A percentile compares a stretch with the other conserved stretches of the same genome.
Conservation (phyloP, 2,888 invertebrate genomes). For the Leucophenga maculata region DNA sequence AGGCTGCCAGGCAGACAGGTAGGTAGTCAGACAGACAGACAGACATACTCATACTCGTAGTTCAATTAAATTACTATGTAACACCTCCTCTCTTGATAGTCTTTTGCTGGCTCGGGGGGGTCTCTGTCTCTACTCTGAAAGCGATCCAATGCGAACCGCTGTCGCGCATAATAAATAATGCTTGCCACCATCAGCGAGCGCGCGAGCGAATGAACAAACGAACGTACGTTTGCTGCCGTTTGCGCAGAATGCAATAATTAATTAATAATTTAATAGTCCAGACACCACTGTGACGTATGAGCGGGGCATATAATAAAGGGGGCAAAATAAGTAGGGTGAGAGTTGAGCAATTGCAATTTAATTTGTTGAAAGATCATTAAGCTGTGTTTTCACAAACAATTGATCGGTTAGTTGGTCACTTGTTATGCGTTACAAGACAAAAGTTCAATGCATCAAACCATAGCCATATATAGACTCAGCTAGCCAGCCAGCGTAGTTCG, state of each 20-base stretch:
- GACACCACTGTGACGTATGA: background rate
- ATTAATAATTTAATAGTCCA: constrained; percentile 9
- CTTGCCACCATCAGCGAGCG: background rate
- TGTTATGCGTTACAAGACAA: no score
- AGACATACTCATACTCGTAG: no score
- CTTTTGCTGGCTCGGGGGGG: background rate
- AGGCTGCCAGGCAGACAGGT: no score
- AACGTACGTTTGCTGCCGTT: background rate
- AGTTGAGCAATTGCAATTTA: constrained; percentile 10
- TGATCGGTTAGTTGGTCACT: no score
- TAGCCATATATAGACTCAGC: no score
- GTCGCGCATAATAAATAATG: background rate
- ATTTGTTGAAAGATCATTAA: constrained; percentile 5
- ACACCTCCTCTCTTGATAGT: no score
- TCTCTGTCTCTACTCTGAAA: background rate
- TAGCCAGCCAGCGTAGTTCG: no score
- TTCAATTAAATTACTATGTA: background rate
- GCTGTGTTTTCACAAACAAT: background rate
- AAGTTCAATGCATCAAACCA: no score
- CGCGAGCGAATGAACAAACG: no score
- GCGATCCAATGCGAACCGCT: background rate
- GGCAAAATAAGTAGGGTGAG: constrained; percentile 1
- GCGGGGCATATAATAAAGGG: no score
- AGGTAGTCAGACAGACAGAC: no score
- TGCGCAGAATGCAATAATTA: constrained; percentile 2